phyloP scores from a whole-genome alignment of 1,140 invertebrate species.

The Portunus trituberculatus region DNA sequence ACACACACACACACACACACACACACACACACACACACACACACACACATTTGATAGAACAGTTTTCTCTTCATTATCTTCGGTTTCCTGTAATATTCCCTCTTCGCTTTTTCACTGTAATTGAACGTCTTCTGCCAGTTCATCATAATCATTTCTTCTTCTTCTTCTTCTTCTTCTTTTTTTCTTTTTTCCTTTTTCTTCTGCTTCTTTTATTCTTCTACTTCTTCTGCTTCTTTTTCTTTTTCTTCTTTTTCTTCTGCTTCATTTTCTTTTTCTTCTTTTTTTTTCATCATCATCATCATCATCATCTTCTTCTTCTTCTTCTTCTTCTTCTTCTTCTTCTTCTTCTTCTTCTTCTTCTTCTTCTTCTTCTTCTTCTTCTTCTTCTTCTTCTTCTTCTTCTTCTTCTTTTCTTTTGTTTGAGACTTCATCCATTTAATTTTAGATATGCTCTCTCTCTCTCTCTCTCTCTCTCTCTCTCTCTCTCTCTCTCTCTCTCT shows the following conservation, averaged over 20 bases:
- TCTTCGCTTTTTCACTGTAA: background rate
- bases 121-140: no score
- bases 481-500: background rate
- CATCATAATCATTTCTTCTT: no score
- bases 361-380: slow-evolving; percentile 1
- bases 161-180: no score
- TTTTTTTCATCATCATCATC: no score
- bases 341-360: background rate
- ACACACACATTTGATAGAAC: background rate
- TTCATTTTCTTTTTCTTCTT: background rate
- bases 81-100: background rate
- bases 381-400: background rate
- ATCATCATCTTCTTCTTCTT: no score
- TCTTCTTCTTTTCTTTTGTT: background rate
- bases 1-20: slow-evolving; percentile 51
- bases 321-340: no score
- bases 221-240: background rate
- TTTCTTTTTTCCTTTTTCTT: no score
- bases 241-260: background rate
- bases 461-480: slow-evolving; percentile 1
- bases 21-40: slow-evolving; percentile 21
- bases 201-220: no score
- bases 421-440: background rate
- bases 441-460: background rate
- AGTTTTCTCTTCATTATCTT: background rate